phyloP scores from a whole-genome alignment of 1,140 invertebrate genomes.

The Atopsyche davidsoni region DNA sequence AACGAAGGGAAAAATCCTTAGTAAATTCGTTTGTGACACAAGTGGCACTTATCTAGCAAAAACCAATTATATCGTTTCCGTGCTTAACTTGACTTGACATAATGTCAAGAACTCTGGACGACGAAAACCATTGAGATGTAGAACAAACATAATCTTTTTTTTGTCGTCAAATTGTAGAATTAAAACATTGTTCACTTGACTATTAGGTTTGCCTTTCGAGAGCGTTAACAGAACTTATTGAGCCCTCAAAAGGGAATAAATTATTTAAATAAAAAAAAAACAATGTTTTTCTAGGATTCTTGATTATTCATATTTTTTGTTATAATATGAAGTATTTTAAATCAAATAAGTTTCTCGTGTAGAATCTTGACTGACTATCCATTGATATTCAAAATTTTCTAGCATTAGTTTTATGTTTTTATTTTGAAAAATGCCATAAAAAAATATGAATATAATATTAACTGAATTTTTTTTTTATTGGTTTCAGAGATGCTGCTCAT shows the following conservation, averaged over 20 bases:
- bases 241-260: neutral
- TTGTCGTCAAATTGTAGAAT: too few relatives aligned
- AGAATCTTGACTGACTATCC: neutral
- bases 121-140: too few relatives aligned
- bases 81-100: too few relatives aligned
- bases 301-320: neutral
- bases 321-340: neutral
- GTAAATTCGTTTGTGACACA: too few relatives aligned
- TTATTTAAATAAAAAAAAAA: neutral
- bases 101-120: too few relatives aligned
- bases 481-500: constrained; percentile 35
- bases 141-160: too few relatives aligned
- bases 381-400: neutral
- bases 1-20: too few relatives aligned
- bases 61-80: too few relatives aligned
- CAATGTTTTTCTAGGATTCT: too few relatives aligned
- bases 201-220: too few relatives aligned
- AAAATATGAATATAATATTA: constrained; percentile 3
- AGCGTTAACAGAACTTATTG: neutral
- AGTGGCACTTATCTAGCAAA: too few relatives aligned
- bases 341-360: neutral
- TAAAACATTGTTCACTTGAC: too few relatives aligned
- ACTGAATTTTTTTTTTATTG: constrained; percentile 10
- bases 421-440: neutral
- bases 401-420: constrained; percentile 1